Evolutionary conservation across 2,888 invertebrate species (phyloP).

Genomic region (Ceramica pisi): DNA sequence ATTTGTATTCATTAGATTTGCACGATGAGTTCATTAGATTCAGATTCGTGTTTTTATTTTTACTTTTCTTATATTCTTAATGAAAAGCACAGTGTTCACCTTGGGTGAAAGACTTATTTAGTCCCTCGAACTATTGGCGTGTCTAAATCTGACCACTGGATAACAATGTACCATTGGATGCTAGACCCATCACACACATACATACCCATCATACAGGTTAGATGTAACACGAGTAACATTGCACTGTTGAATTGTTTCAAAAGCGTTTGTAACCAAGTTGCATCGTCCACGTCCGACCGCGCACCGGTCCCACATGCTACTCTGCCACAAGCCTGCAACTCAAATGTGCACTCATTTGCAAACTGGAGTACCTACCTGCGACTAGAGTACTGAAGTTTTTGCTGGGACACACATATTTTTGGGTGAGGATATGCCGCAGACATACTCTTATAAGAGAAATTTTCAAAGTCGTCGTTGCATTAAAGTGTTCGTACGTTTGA

Average conservation of each 20-base stretch:
- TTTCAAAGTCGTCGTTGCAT: neutral
- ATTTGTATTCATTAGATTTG: too few species aligned
- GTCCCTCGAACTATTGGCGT: too few species aligned
- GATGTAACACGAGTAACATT: neutral
- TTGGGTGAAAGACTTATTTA: too few species aligned
- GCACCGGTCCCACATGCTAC: constrained; percentile 2
- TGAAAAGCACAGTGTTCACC: too few species aligned
- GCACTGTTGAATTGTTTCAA: constrained; percentile 15
- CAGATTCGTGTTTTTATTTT: too few species aligned
- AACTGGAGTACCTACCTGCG: neutral
- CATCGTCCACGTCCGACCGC: neutral
- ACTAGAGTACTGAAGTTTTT: neutral
- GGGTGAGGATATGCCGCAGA: neutral
- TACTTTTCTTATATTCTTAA: too few species aligned
- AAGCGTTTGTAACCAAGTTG: constrained; percentile 40
- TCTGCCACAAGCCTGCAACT: constrained; percentile 12
- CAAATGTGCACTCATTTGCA: constrained; percentile 21
- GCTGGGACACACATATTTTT: neutral
- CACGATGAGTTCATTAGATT: too few species aligned
- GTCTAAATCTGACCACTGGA: too few species aligned
- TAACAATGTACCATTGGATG: too few species aligned
- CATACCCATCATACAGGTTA: too few species aligned
- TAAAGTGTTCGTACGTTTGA: neutral
- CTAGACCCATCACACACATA: too few species aligned
- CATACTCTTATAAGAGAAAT: neutral